These are phyloP conservation scores for Dolichallabes microphthalmus DNA, from an alignment of 2,113 vertebrate genomes.

Conservation along the genomic window DNA sequence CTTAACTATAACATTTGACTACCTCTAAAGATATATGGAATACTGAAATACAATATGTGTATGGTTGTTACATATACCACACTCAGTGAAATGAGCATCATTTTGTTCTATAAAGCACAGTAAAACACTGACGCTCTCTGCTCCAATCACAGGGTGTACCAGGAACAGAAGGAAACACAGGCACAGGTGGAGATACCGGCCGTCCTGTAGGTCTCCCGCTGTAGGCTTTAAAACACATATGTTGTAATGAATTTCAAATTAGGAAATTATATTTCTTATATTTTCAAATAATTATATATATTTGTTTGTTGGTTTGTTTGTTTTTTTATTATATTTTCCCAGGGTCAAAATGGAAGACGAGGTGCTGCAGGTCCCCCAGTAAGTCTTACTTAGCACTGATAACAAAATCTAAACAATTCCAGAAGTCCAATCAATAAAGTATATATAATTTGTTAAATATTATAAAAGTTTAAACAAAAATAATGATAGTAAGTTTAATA, in stretches of 20 bases:
- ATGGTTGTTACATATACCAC: neutral
- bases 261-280: neutral
- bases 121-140: neutral
- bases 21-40: neutral
- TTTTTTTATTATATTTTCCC: neutral
- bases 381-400: constrained; percentile 9
- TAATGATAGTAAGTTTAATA: neutral
- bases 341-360: constrained; percentile 66
- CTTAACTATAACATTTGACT: neutral
- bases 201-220: constrained; percentile 58
- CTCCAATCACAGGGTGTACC: constrained; percentile 58
- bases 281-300: neutral
- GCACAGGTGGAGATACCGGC: constrained; percentile 55
- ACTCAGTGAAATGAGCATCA: neutral
- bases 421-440: neutral
- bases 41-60: neutral
- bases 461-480: neutral
- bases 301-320: neutral
- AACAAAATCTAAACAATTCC: neutral
- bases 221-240: neutral
- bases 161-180: constrained; percentile 59
- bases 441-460: neutral
- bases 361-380: constrained; percentile 61
- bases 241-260: neutral
- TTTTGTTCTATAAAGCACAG: neutral